Base-by-base conservation (phyloP, 2,888 invertebrate genomes). In the Hirtodrosophila trivittata region DNA sequence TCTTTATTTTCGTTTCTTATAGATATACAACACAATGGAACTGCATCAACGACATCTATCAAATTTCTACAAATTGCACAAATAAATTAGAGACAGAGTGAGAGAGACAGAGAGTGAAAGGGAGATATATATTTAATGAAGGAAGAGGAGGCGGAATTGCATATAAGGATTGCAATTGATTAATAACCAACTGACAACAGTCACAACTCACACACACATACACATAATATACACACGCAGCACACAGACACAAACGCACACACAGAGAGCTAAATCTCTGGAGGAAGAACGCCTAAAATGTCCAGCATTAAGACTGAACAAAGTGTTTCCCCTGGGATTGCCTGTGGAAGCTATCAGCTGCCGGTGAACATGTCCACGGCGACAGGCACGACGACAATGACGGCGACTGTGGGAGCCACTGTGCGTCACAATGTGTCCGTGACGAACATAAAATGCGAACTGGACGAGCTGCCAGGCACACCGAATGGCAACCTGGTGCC, bases 391-490 rank as follows among this genome's bases (percentile, higher is more conserved):
- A 52, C 46, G 10, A 50, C 39, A n/a, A 41, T 57, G 8, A 14
- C 63, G 9, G 32, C 55, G 8, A 41, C 63, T n/a, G 66, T 10
- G 8, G 33, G 6, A 32, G 49, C 76, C 10, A 69, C 77, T 10
- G 63, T 18, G n/a, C 56, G 77, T 1, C 80, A 89, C 67, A 90
- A 96, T 92, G 94, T 96, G 58, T 95, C 95, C 62, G 95, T 96
- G 87, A 96, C 95, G 75, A 95, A 95, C 77, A 95, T 96, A 91
- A 95, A 95, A 80, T 91, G 91, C 64, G 90, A 90, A 66, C 80
- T 89, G 58, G 89, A 89, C 42, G 86, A 87, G 37, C 57, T 82
- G 39, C 63, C 81, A n/a, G 28, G 3, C 37, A 75, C 85, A 26
- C 72, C 83, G 9, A 81, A 88, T 63, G 77, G 89, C 74, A 88